These are phyloP conservation scores for Xestia ashworthii DNA, from an alignment of 2,888 invertebrate genomes.

Conservation along the genomic window DNA sequence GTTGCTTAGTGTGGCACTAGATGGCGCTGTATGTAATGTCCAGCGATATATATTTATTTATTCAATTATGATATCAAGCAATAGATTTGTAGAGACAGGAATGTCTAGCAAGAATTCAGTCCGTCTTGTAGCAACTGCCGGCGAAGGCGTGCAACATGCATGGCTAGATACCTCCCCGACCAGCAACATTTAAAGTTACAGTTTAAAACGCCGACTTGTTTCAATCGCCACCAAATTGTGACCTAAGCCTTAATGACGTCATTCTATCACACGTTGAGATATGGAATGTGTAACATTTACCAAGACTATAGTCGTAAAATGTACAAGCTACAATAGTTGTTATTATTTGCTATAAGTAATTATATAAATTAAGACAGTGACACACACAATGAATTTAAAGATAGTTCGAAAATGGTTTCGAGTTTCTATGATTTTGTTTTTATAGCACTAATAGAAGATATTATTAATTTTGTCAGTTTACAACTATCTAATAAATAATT, in stretches of 20 bases:
- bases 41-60: too few species aligned
- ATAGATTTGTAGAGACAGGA: background rate
- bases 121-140: background rate
- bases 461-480: background rate
- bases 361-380: background rate
- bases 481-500: background rate
- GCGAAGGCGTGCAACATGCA: background rate
- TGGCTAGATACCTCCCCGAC: background rate
- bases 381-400: background rate
- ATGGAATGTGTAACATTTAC: slow-evolving; percentile 49
- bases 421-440: background rate
- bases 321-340: background rate
- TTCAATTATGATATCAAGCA: too few species aligned
- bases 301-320: slow-evolving; percentile 18
- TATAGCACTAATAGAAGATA: background rate
- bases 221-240: background rate
- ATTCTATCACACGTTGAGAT: slow-evolving; percentile 15
- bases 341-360: slow-evolving; percentile 12
- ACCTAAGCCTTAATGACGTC: slow-evolving; percentile 7
- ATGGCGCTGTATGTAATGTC: too few species aligned
- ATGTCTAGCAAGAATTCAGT: background rate
- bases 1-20: too few species aligned
- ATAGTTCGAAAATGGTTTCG: background rate
- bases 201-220: background rate
- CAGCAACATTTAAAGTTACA: background rate